These are phyloP conservation scores for Nemapogon koenigi DNA, from an alignment of 2,888 invertebrate species.

Conservation along the genomic window DNA sequence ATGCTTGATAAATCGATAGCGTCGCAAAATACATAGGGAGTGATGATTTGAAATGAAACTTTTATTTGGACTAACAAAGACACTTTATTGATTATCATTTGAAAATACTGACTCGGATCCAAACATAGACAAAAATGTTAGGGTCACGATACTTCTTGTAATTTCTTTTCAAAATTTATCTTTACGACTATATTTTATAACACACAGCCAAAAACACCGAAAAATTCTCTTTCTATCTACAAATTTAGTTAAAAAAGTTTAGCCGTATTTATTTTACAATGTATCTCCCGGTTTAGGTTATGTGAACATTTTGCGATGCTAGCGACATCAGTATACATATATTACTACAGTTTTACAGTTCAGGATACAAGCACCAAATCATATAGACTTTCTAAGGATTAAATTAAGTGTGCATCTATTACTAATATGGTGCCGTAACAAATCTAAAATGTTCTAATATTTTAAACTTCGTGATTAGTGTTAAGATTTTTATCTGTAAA, in stretches of 20 bases:
- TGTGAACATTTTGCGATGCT: slow-evolving; percentile 67
- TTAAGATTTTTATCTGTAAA: too few relatives aligned
- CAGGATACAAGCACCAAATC: too few relatives aligned
- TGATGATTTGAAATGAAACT: slow-evolving; percentile 30
- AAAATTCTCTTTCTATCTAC: slow-evolving; percentile 55
- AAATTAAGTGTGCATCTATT: too few relatives aligned
- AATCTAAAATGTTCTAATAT: too few relatives aligned
- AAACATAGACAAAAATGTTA: slow-evolving; percentile 40
- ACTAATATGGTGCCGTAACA: too few relatives aligned
- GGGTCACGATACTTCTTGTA: slow-evolving; percentile 19
- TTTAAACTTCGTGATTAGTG: too few relatives aligned
- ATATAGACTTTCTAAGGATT: too few relatives aligned
- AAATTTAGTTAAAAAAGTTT: slow-evolving; percentile 22
- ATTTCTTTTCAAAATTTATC: slow-evolving; percentile 51
- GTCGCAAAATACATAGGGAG: slow-evolving; percentile 35
- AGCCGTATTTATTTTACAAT: slow-evolving; percentile 4
- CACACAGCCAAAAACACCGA: slow-evolving; percentile 63
- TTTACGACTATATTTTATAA: slow-evolving; percentile 32
- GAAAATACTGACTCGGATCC: slow-evolving; percentile 50
- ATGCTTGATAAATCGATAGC: slow-evolving; percentile 31
- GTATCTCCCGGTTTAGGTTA: slow-evolving; percentile 38
- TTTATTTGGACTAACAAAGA: slow-evolving; percentile 39
- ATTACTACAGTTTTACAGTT: too few relatives aligned
- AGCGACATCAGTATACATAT: too few relatives aligned
- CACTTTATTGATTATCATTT: slow-evolving; percentile 56